These are phyloP conservation scores for Herminia tarsipennalis DNA, from an alignment of 2,888 invertebrate genomes.

Conservation along the genomic window DNA sequence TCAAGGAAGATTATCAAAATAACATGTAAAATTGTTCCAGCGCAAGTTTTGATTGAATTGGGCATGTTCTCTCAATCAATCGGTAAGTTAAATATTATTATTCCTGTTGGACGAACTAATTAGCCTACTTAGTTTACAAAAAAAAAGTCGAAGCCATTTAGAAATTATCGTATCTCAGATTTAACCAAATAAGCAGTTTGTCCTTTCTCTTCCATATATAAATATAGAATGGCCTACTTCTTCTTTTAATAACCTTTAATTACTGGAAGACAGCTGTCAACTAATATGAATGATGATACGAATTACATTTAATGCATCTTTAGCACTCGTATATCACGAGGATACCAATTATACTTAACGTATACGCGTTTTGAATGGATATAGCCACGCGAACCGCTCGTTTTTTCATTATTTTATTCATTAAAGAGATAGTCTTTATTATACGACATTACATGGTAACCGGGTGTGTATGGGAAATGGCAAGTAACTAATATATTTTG, in stretches of 20 bases:
- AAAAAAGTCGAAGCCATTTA: too few species aligned
- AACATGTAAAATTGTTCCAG: too few species aligned
- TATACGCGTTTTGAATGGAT: constrained; percentile 2
- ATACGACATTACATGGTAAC: constrained; percentile 15
- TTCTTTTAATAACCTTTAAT: too few species aligned
- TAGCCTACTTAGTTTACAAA: too few species aligned
- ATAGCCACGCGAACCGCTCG: constrained; percentile 21
- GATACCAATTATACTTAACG: constrained; percentile 11
- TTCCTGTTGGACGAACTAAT: too few species aligned
- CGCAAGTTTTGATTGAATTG: too few species aligned
- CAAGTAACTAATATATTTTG: background rate
- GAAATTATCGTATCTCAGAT: too few species aligned
- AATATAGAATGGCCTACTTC: background rate
- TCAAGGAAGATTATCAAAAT: too few species aligned
- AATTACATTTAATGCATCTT: background rate
- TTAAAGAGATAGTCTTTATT: constrained; percentile 16
- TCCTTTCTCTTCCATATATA: too few species aligned
- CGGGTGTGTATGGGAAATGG: constrained; percentile 16
- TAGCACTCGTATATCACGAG: background rate
- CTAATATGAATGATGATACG: background rate
- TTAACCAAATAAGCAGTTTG: too few species aligned
- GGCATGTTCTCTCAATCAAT: too few species aligned
- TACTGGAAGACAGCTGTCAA: background rate
- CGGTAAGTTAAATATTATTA: too few species aligned
- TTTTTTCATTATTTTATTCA: constrained; percentile 25